Base-by-base conservation (phyloP, 92 coral and sea anemone species). In the Muricea muricata region DNA sequence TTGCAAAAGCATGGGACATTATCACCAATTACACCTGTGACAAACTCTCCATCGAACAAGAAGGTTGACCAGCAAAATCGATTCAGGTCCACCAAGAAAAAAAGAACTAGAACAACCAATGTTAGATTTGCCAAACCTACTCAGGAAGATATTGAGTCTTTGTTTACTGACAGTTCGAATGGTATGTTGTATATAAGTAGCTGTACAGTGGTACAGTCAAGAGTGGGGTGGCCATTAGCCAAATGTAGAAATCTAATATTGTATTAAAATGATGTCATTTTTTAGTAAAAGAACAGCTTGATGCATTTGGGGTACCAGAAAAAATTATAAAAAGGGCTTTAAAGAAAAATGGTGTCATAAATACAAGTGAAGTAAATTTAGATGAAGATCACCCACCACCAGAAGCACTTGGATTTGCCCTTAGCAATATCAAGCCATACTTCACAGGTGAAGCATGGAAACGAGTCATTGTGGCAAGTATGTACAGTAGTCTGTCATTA, bases 41-140 rank as follows among this genome's bases (percentile, higher is more conserved):
- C 70, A 56, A 80, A 75, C 23, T 28, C 88, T 61, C 76, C 76
- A n/a, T 50, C 76, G 6, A 70, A 70, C 76, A 70, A 70, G 15
- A 70, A 33, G 0, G 39, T 70, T 15, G 76, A 70, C 9, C 12
- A 4, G 25, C 76, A 70, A 70, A 50, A 17, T n/a, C 35, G 52
- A 33, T 70, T 70, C 39, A 70, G 39, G 25, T 70, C 76, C 26
- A 70, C 76, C 35, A 70, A 70, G 33, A 70, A 70, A 17, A 70
- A 70, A 70, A 3, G 76, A 70, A 70, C 35, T 31, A 26, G 54
- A 3, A 70, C 76, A 37, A 18, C 14, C 52, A 70, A 70, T 35
- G 50, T 70, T 28, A 50, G 76, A 70, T 70, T 70, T 33, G 20
- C 25, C 13, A 70, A 70, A 39, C 76, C 76, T n/a, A 70, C 26